These are phyloP conservation scores for Vannuccia rotundouncinata DNA, from an alignment of 2,888 invertebrate species.

Conservation along the genomic window DNA sequence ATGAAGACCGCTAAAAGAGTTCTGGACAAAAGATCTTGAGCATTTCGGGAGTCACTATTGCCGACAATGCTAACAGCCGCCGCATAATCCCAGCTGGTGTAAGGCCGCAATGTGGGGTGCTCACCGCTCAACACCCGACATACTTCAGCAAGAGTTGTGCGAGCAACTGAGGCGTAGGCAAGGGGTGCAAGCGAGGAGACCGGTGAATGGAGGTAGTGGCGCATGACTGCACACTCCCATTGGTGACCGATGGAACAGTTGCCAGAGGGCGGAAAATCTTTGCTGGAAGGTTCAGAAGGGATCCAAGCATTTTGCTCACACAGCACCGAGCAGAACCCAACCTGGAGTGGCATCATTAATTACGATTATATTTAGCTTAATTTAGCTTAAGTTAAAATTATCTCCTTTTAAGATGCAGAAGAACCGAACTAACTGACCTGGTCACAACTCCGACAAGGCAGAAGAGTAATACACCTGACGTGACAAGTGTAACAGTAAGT, in stretches of 20 bases:
- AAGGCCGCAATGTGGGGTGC: not conserved
- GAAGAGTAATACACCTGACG: not conserved
- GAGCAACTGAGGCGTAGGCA: not conserved
- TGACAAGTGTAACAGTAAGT: constrained; percentile 29
- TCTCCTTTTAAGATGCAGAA: not conserved
- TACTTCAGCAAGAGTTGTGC: not conserved
- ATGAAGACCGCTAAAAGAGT: not conserved
- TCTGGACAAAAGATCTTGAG: not conserved
- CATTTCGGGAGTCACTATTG: not conserved
- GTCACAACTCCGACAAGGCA: not conserved
- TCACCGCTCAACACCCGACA: not conserved
- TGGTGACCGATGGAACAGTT: not conserved
- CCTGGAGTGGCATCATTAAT: not conserved
- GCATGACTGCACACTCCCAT: not conserved
- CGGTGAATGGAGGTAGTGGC: not conserved
- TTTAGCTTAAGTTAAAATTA: not conserved
- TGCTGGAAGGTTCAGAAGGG: not conserved
- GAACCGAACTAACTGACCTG: not conserved
- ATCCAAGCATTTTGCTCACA: not conserved
- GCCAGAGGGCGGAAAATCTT: not conserved
- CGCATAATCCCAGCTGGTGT: not conserved
- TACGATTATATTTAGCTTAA: not conserved
- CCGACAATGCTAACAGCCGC: not conserved
- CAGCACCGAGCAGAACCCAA: not conserved
- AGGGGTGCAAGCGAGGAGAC: not conserved